phyloP scores from a whole-genome alignment of 1,140 invertebrate species.

The Chymomyza costata region DNA sequence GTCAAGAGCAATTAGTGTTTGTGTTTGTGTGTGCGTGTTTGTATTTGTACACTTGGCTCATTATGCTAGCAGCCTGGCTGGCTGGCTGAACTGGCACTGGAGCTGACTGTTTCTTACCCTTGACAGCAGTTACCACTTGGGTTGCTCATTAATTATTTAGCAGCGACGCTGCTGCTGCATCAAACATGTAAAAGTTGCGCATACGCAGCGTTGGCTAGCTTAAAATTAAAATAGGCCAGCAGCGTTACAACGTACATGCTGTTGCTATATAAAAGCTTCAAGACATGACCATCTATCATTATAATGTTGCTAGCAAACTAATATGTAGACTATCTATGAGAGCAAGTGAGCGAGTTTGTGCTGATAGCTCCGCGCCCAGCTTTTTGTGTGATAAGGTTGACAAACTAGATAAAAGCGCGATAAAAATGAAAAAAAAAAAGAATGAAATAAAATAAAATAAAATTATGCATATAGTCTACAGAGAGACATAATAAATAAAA shows the following conservation, averaged over 20 bases:
- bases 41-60: constrained; percentile 32
- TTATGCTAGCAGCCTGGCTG: constrained; percentile 41
- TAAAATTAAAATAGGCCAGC: constrained; percentile 53
- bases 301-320: constrained; percentile 72
- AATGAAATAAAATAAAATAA: no score
- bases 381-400: constrained; percentile 58
- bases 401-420: constrained; percentile 71
- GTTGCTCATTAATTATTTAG: constrained; percentile 66
- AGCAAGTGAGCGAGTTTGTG: no score
- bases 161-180: constrained; percentile 42
- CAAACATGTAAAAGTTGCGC: constrained; percentile 55
- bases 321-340: constrained; percentile 53
- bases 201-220: constrained; percentile 51
- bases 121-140: constrained; percentile 30
- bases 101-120: not conserved
- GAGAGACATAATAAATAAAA: constrained; percentile 59
- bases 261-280: constrained; percentile 38
- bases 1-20: constrained; percentile 47
- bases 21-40: constrained; percentile 10
- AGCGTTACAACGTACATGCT: constrained; percentile 23
- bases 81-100: not conserved
- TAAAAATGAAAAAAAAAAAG: constrained; percentile 58
- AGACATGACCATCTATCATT: constrained; percentile 65
- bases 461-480: not conserved
- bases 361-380: constrained; percentile 23